Percentiles rank a stretch among this genome's conserved stretches.
Conservation (phyloP, 2,113 vertebrate species). For the Ancistrus triradiatus region DNA sequence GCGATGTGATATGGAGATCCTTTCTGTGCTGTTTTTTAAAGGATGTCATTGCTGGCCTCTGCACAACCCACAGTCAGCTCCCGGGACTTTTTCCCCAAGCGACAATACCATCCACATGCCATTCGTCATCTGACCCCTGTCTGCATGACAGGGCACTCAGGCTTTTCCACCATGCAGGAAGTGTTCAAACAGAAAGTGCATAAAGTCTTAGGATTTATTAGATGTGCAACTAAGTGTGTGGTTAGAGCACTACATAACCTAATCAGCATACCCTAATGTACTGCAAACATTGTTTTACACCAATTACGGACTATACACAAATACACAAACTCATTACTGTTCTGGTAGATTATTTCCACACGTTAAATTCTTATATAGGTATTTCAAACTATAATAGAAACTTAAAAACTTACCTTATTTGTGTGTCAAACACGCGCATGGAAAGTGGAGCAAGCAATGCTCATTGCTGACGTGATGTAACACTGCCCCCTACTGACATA, state of each 20-base stretch:
- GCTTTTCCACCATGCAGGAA: constrained; percentile 43
- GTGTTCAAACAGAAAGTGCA: no score
- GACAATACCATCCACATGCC: constrained; percentile 77
- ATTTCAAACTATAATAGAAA: no score
- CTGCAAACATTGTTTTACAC: constrained; percentile 3
- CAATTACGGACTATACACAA: not conserved
- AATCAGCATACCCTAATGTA: no score
- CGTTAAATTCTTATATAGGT: no score
- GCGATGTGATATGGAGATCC: constrained; percentile 29
- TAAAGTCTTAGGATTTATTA: no score
- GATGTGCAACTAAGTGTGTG: no score
- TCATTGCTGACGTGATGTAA: constrained; percentile 21
- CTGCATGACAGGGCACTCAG: constrained; percentile 65
- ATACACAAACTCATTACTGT: not conserved
- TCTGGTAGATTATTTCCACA: no score
- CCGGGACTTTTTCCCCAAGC: constrained; percentile 94
- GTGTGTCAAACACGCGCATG: no score
- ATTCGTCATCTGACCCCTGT: constrained; percentile 70
- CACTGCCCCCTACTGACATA: constrained; percentile 41
- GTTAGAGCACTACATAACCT: no score
- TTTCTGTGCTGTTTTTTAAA: constrained; percentile 76
- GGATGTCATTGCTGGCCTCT: constrained; percentile 93
- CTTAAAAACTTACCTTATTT: no score
- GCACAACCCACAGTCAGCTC: constrained; percentile 82
- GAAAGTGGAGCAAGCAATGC: no score